Conservation (phyloP, 2,113 vertebrate species). For the Dromaius novaehollandiae region DNA sequence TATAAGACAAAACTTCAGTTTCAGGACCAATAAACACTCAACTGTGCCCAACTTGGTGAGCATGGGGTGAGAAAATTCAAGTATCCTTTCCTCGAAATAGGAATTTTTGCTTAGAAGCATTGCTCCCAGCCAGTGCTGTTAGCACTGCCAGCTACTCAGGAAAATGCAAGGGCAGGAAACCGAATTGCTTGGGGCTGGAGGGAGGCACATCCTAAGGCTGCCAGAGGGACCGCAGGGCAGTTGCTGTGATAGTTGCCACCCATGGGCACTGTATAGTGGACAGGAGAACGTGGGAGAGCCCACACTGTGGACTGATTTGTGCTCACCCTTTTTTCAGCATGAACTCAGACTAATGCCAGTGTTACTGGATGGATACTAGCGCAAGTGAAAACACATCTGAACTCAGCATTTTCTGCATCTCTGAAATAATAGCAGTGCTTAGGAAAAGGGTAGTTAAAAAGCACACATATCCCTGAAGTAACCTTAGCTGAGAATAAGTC, state of each 20-base stretch:
- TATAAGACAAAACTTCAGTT: not conserved
- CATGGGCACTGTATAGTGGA: fast-evolving
- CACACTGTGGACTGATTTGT: not conserved
- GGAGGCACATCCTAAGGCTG: not conserved
- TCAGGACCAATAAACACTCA: not conserved
- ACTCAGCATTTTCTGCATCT: not conserved
- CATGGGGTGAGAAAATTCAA: not conserved
- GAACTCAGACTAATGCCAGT: not conserved
- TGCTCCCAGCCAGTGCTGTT: not conserved
- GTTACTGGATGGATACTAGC: not conserved
- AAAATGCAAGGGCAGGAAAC: not conserved
- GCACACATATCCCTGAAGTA: constrained; percentile 55
- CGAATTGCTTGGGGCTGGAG: not conserved
- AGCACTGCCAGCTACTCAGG: not conserved
- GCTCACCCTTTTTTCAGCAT: fast-evolving
- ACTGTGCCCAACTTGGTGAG: not conserved
- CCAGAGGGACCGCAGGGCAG: not conserved
- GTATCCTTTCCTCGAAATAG: not conserved
- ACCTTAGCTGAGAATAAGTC: constrained; percentile 68
- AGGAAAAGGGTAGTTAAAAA: constrained; percentile 52
- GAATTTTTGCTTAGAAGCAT: not conserved
- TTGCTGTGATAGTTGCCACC: fast-evolving
- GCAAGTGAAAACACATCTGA: not conserved
- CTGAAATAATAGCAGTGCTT: not conserved
- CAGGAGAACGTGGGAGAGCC: fast-evolving